Conservation (phyloP, 2,888 invertebrate genomes). For the Drosophila parthenogenetica region DNA sequence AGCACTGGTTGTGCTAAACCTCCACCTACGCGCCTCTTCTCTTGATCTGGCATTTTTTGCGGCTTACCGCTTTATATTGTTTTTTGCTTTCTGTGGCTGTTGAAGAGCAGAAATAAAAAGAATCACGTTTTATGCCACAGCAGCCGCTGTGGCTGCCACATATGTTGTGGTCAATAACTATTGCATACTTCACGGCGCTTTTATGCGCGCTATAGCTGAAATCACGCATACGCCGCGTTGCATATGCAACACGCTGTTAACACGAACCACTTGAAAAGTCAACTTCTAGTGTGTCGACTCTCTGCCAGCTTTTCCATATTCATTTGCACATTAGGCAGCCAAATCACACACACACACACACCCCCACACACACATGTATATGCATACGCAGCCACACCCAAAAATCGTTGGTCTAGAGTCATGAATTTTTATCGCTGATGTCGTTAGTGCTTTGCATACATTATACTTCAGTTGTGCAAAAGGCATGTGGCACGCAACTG, state of each 20-base stretch:
- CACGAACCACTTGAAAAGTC: slow-evolving; percentile 54
- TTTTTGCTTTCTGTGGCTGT: not conserved
- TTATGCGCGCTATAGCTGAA: slow-evolving; percentile 22
- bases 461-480: slow-evolving; percentile 40
- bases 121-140: slow-evolving; percentile 37
- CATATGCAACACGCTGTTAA: slow-evolving; percentile 63
- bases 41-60: slow-evolving; percentile 1
- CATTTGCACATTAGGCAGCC: slow-evolving; percentile 61
- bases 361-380: slow-evolving; percentile 30
- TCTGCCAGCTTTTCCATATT: slow-evolving; percentile 55
- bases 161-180: slow-evolving; percentile 71
- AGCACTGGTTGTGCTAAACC: not conserved
- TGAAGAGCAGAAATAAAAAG: not conserved
- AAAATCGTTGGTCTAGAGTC: slow-evolving; percentile 52
- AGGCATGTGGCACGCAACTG: slow-evolving; percentile 13
- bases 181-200: slow-evolving; percentile 64
- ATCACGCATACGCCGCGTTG: slow-evolving; percentile 65
- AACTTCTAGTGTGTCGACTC: slow-evolving; percentile 29
- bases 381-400: slow-evolving; percentile 37
- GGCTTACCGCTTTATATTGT: slow-evolving; percentile 3
- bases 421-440: slow-evolving; percentile 80
- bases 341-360: slow-evolving; percentile 28
- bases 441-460: slow-evolving; percentile 78
- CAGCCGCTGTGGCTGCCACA: slow-evolving; percentile 28
- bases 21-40: not conserved